phyloP scores from a whole-genome alignment of 2,113 vertebrate genomes.

The Peucedramus taeniatus region DNA sequence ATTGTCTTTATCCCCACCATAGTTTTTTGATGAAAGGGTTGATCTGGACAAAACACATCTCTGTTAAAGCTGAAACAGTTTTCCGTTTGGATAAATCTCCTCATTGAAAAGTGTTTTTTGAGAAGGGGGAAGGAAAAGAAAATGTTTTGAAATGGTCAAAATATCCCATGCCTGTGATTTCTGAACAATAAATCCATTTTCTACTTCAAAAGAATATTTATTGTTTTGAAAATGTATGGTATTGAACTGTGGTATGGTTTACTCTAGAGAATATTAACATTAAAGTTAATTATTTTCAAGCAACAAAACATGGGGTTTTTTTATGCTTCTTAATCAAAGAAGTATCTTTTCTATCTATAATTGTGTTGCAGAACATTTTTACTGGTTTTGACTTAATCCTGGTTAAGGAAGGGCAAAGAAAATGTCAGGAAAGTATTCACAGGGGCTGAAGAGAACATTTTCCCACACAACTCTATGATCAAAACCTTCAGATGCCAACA shows the following conservation, averaged over 20 bases:
- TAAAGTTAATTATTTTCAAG: not conserved
- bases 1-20: not conserved
- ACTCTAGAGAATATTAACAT: not conserved
- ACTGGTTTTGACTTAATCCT: not conserved
- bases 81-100: not conserved
- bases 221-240: not conserved
- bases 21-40: not conserved
- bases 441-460: not conserved
- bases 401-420: not conserved
- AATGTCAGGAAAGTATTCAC: not conserved
- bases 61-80: not conserved
- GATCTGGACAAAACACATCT: not conserved
- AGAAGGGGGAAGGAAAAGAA: not conserved
- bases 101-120: not conserved
- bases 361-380: fast-evolving
- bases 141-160: not conserved
- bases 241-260: not conserved
- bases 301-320: not conserved
- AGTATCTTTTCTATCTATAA: not conserved
- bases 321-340: not conserved
- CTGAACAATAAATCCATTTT: not conserved
- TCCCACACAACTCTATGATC: not conserved
- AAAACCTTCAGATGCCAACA: not conserved
- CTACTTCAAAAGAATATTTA: not conserved
- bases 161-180: not conserved